Evolutionary conservation across 2,888 invertebrate genomes (phyloP).

Genomic region (Lapara coniferarum): DNA sequence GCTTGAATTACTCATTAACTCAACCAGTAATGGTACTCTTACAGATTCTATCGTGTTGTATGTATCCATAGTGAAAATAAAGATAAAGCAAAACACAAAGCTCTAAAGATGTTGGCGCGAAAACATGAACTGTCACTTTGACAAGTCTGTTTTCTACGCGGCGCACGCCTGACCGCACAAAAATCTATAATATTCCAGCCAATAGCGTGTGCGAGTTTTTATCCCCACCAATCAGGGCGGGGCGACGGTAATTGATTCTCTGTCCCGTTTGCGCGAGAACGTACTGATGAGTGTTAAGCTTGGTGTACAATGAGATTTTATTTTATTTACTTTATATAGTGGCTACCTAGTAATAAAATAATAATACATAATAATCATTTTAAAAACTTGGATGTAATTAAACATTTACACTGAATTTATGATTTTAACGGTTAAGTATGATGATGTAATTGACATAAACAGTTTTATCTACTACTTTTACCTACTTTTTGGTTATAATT

Average conservation of each 20-base stretch:
- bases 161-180: constrained; percentile 22
- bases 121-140: constrained; percentile 24
- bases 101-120: constrained; percentile 23
- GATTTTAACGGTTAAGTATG: neutral
- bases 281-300: constrained; percentile 52
- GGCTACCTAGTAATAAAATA: too few relatives aligned
- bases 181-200: constrained; percentile 42
- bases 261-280: constrained; percentile 66
- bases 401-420: neutral
- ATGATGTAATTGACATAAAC: neutral
- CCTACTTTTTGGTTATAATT: neutral
- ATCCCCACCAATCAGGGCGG: constrained; percentile 76
- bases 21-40: neutral
- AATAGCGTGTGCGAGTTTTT: constrained; percentile 65
- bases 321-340: neutral
- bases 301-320: constrained; percentile 42
- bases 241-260: constrained; percentile 54
- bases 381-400: neutral
- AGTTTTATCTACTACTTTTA: neutral
- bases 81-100: constrained; percentile 9
- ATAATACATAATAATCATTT: too few relatives aligned
- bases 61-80: constrained; percentile 3
- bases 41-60: neutral
- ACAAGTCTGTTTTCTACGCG: constrained; percentile 24
- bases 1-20: constrained; percentile 1